Percentiles rank a stretch among this genome's conserved stretches.
Evolutionary conservation across 2,113 vertebrate genomes (phyloP).

Genomic region (Stigmatopora nigra): DNA sequence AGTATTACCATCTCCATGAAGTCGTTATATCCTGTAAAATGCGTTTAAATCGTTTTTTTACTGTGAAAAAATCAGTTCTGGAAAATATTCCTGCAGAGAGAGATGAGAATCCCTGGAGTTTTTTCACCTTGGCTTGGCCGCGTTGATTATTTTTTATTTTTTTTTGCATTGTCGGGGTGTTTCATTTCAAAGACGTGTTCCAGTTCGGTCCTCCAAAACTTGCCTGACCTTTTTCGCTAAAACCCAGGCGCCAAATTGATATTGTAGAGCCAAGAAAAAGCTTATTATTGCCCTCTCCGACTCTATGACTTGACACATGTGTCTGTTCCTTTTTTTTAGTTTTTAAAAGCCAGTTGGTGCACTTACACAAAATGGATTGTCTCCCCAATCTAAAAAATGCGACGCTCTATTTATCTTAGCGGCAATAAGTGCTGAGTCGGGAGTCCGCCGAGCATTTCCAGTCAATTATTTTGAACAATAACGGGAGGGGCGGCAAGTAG

Average conservation of each 20-base stretch:
- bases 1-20: background rate
- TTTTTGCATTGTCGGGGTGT: no score
- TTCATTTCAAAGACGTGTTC: no score
- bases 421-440: constrained; percentile 22
- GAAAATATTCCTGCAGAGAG: no score
- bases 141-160: no score
- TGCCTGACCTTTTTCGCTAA: background rate
- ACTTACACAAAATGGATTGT: constrained; percentile 20
- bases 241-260: background rate
- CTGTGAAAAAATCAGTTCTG: no score
- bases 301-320: background rate
- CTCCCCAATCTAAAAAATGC: constrained; percentile 35
- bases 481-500: no score
- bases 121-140: no score
- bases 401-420: constrained; percentile 22
- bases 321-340: background rate
- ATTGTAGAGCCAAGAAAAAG: background rate
- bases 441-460: constrained; percentile 29
- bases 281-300: background rate
- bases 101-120: no score
- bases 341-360: background rate
- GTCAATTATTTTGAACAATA: constrained; percentile 26
- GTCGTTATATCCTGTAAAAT: background rate
- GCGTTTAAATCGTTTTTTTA: no score
- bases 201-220: background rate